Base-by-base conservation (phyloP, 2,888 invertebrate species). In the Drosophila hamatofila region DNA sequence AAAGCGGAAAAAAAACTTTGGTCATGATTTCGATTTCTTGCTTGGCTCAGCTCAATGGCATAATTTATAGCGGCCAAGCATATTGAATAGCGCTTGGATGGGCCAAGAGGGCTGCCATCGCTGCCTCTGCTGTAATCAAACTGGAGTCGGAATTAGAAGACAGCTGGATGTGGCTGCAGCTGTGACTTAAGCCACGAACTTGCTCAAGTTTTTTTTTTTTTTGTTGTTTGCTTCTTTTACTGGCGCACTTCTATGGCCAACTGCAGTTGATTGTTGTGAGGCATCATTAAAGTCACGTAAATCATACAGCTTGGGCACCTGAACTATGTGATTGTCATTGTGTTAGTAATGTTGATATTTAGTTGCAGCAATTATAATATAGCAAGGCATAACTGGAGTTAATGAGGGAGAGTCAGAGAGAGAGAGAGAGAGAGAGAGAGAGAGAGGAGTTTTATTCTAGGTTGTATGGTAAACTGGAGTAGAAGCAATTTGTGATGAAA, bases 11-110 rank as follows among this genome's bases (percentile, higher is more conserved):
- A 46, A 75, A 75, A 72, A 71, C 68, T 71, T 57, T 73, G 74
- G 89, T 86, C 87, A 86, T 88, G 85, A 88, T 83, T 85, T 88
- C 84, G 81, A 86, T 88, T 88, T 80, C 83, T 80, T 86, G 80
- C 66, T 52, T 69, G 42, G 60, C 61, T 58, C 72, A 64, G 58
- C 75, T 61, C 79, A 65, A 78, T 80, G 68, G 76, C 84, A 80
- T 86, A 87, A 88, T 88, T 86, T 88, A 88, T 88, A 75, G 85
- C 73, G 82, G 61, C 68, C 80, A 49, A 49, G 70, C 78, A 78
- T 84, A 85, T 85, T 82, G 85, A 88, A 80, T 80, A 78, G 75
- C 68, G 42, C 78, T 71, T 65, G 63, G 72, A 63, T 54, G 69
- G 42, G 52, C 55, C 27, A n/a, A 35, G 57, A 41, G 27, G n/a